A percentile compares a stretch with the other conserved stretches of the same genome.
phyloP scores from a whole-genome alignment of 2,113 vertebrate genomes.

The Motacilla tschutschensis region DNA sequence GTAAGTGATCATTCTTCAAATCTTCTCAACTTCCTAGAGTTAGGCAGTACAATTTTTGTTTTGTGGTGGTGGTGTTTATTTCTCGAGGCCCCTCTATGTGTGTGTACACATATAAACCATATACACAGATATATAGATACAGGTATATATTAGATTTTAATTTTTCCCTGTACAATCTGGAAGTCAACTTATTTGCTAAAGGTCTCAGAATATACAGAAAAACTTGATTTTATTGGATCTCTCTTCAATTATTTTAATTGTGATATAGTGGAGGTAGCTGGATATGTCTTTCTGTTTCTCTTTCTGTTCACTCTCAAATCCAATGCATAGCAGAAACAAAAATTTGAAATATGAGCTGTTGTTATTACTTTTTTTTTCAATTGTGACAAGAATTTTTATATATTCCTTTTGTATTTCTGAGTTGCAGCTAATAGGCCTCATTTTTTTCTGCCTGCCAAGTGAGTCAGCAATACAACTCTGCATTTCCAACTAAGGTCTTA shows the following conservation, averaged over 20 bases:
- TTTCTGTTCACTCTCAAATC: not conserved
- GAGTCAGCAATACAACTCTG: not conserved
- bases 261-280: not conserved
- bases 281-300: not conserved
- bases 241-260: not conserved
- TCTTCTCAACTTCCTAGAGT: not conserved
- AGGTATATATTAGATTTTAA: not conserved
- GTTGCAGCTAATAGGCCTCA: not conserved
- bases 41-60: not conserved
- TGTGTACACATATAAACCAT: not conserved
- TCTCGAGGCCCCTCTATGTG: not conserved
- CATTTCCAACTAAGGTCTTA: not conserved
- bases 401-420: slow-evolving; percentile 8
- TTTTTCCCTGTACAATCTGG: not conserved
- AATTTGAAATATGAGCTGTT: not conserved
- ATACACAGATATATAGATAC: not conserved
- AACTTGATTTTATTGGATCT: not conserved
- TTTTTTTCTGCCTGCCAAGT: slow-evolving; percentile 21
- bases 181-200: not conserved
- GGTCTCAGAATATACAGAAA: not conserved
- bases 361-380: not conserved
- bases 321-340: not conserved
- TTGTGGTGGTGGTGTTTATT: not conserved
- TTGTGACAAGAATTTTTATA: slow-evolving; percentile 7
- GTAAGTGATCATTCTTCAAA: not conserved